A percentile compares a stretch with the other conserved stretches of the same genome.
Conservation (phyloP, 2,797 vertebrate genomes). For the Eulemur mongoz region DNA sequence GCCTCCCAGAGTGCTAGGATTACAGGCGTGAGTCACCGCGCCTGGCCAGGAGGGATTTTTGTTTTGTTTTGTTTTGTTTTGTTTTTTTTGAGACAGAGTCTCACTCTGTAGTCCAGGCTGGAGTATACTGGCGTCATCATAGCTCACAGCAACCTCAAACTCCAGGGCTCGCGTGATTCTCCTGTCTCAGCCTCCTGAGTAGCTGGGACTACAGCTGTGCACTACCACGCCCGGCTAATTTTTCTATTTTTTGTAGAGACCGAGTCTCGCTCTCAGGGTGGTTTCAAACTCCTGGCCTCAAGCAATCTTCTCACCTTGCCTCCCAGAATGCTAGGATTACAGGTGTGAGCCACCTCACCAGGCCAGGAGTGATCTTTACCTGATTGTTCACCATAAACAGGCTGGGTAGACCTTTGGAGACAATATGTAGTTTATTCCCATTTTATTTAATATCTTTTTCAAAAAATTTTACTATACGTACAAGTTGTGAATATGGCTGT, state of each 20-base stretch:
- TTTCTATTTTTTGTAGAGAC: neutral
- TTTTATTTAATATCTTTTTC: conserved; percentile 40
- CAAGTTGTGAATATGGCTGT: neutral
- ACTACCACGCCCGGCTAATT: neutral
- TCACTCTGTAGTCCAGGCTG: neutral
- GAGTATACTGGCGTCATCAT: neutral
- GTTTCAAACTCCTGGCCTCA: neutral
- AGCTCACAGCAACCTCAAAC: neutral
- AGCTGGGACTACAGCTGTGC: neutral
- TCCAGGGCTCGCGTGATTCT: neutral
- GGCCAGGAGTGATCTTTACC: conserved; percentile 18
- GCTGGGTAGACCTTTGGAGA: neutral
- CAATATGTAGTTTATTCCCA: neutral
- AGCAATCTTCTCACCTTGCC: neutral
- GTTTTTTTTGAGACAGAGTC: neutral
- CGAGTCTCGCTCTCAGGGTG: neutral
- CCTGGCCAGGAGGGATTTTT: conserved; percentile 26
- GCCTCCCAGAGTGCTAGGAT: too few relatives aligned
- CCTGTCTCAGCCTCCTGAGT: neutral
- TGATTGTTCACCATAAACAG: conserved; percentile 20
- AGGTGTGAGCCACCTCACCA: neutral
- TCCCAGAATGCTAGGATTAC: neutral
- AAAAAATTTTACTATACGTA: neutral
- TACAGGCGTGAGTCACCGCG: too few relatives aligned
- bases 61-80: neutral